phyloP scores from a whole-genome alignment of 2,888 invertebrate species.

The Blastobasis lacticolella region DNA sequence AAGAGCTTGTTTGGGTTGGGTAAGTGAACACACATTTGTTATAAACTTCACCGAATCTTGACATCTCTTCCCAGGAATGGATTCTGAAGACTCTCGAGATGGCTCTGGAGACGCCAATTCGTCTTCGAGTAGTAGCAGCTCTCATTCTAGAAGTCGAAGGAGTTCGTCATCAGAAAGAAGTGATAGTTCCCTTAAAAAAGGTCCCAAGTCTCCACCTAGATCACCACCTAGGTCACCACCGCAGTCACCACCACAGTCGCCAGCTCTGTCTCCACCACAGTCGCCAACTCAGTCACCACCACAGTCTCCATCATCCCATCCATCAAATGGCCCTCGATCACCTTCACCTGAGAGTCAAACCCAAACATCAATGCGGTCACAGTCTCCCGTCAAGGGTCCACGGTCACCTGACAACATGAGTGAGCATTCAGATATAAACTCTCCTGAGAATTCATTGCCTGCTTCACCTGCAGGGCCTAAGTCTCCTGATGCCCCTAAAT shows the following conservation, averaged over 20 bases:
- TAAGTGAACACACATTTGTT: slow-evolving; percentile 5
- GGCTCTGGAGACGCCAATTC: slow-evolving; percentile 53
- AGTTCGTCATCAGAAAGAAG: slow-evolving; percentile 58
- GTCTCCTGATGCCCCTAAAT: slow-evolving; percentile 63
- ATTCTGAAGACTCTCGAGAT: slow-evolving; percentile 77
- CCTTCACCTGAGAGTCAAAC: slow-evolving; percentile 30
- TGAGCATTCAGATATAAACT: slow-evolving; percentile 62
- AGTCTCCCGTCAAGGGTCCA: slow-evolving; percentile 28
- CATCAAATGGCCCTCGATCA: slow-evolving; percentile 34
- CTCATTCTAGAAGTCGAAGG: slow-evolving; percentile 57
- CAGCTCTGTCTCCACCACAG: slow-evolving; percentile 36
- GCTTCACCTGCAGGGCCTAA: slow-evolving; percentile 53
- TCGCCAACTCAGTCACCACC: slow-evolving; percentile 38
- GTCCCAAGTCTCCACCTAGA: slow-evolving; percentile 43
- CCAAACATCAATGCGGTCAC: slow-evolving; percentile 25
- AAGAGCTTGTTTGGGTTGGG: slow-evolving; percentile 35
- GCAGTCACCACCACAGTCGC: slow-evolving; percentile 32
- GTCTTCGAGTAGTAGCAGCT: slow-evolving; percentile 67
- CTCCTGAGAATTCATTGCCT: slow-evolving; percentile 60
- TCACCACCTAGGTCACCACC: slow-evolving; percentile 22
- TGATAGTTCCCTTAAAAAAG: slow-evolving; percentile 48
- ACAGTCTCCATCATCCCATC: slow-evolving; percentile 12
- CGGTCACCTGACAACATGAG: slow-evolving; percentile 55
- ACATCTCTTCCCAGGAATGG: slow-evolving; percentile 67
- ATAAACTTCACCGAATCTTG: slow-evolving; percentile 23